Conservation (phyloP, 2,888 invertebrate species). For the Drosophila mimetica region DNA sequence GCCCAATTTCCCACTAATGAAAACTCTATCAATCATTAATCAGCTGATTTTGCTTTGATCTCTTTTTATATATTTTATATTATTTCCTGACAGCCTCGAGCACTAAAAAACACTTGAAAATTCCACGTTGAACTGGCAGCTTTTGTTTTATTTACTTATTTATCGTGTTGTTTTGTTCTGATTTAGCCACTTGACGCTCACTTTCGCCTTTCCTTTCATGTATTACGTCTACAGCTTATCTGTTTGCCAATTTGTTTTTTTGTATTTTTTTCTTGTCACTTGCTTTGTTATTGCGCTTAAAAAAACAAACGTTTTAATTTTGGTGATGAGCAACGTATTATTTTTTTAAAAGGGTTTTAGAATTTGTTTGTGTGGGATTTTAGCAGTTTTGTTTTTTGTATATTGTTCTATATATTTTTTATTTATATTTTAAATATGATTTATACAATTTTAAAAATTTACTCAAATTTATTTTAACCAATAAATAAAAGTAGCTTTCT, state of each 20-base stretch:
- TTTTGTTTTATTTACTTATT: background rate
- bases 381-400: background rate
- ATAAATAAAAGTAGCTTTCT: no score
- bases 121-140: background rate
- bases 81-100: background rate
- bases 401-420: no score
- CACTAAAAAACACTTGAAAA: conserved; percentile 4
- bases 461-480: no score
- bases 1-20: background rate
- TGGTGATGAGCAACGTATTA: conserved; percentile 11
- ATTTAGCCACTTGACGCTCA: conserved; percentile 28
- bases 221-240: conserved; percentile 26
- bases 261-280: conserved; percentile 1
- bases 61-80: background rate
- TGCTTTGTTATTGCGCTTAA: conserved; percentile 16
- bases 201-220: conserved; percentile 16
- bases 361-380: background rate
- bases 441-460: no score
- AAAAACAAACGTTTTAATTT: conserved; percentile 10
- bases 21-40: background rate
- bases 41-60: background rate
- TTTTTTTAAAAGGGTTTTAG: background rate
- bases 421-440: no score
- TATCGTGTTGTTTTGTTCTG: conserved; percentile 3
- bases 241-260: conserved; percentile 26